These are phyloP conservation scores for Macrosiphum euphorbiae DNA, from an alignment of 2,888 invertebrate species.

Conservation along the genomic window DNA sequence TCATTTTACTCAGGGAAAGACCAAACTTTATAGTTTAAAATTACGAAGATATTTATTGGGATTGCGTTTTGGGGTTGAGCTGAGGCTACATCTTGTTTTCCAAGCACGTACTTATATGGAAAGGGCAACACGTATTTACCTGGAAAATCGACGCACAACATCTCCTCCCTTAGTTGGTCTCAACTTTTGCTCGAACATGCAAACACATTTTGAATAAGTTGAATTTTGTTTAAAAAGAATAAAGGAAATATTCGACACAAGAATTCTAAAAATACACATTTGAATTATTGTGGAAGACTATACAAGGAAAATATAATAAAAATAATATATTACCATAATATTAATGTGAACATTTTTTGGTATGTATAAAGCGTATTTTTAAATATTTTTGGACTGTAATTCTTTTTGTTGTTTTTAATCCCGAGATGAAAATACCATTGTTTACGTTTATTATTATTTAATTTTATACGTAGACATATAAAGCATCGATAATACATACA, in stretches of 20 bases:
- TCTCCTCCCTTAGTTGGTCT: background rate
- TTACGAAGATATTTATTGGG: constrained; percentile 58
- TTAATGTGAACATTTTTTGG: background rate
- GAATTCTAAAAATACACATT: constrained; percentile 9
- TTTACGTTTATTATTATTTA: background rate
- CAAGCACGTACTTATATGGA: constrained; percentile 42
- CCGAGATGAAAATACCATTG: background rate
- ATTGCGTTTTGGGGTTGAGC: constrained; percentile 1
- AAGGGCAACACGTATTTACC: constrained; percentile 56
- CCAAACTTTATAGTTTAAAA: constrained; percentile 54
- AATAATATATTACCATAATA: background rate
- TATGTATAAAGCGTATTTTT: background rate
- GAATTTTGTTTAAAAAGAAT: constrained; percentile 33
- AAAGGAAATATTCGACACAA: background rate
- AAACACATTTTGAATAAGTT: constrained; percentile 51
- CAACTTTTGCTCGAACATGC: constrained; percentile 37
- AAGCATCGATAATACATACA: too few relatives aligned
- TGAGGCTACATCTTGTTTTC: constrained; percentile 37
- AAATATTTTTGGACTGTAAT: background rate
- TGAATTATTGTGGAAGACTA: background rate
- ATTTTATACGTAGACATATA: background rate
- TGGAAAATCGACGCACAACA: constrained; percentile 34
- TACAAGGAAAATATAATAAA: background rate
- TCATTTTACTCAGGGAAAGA: constrained; percentile 6
- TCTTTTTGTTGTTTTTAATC: background rate